Evolutionary conservation across 2,888 invertebrate genomes (phyloP), one percentile per base, ranked within the genome.

Genomic region (Xylophagus ater): DNA sequence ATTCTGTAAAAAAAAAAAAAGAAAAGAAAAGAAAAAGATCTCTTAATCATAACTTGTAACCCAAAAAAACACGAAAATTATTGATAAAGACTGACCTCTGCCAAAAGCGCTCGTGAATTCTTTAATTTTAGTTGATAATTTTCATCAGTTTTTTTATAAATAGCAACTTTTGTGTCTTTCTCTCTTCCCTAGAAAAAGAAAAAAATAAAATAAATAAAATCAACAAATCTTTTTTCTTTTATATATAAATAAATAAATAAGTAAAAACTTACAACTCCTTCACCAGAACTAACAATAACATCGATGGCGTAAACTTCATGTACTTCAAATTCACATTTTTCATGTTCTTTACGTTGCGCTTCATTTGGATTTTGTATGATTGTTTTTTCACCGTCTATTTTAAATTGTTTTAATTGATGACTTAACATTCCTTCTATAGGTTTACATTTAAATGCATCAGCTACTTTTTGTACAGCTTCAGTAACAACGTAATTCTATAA

Each of bases 281-380:
- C 94, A 34, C 97, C 97, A 40, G 90, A 83, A 55, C 93, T 90
- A 44, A 98, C 76, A 42, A 99, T 75, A n/a, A 98, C 89, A 70
- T 97, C 97, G 74, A 98, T 86, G 18, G 90, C 96, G 68, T 94
- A 98, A 1, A 96, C 97, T 69, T 99, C 98, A 64, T 96, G 84
- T 37, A 85, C 83, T 60, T 94, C 94, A 61, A 99, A 80, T 44
- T 85, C 87, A 58, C 84, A 87, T 62, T 96, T 96, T 65, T 97
- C 97, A 62, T 96, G 92, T 58, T 97, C 97, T 59, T 93, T 92
- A 54, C 86, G 83, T 62, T 96, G 96, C 19, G 87, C 84, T 60
- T 98, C 97, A 51, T 85, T 89, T 14, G 98, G 97, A 67, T 98
- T 98, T 66, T 96, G 89, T 55, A 92, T 90, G 50, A 93, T 88